Conservation (phyloP, 2,113 vertebrate genomes). For the Megatriorchis doriae region DNA sequence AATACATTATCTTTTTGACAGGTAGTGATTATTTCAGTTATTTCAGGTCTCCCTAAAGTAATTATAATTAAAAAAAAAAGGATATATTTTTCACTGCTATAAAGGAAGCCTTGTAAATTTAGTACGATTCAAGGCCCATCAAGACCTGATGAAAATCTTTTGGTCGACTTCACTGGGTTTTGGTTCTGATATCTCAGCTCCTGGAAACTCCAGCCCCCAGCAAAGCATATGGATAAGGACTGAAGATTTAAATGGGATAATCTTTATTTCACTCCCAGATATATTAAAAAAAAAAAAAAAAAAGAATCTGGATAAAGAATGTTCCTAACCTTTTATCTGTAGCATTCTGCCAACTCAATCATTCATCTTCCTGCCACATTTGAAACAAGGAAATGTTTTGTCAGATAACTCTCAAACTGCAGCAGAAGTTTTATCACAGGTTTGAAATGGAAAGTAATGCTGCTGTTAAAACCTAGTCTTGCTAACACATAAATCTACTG, state of each 20-base stretch:
- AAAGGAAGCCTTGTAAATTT: neutral
- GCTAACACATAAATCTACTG: slow-evolving; percentile 19
- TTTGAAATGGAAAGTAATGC: slow-evolving; percentile 8
- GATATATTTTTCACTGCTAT: neutral
- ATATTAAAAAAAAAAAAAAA: neutral
- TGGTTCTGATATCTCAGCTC: neutral
- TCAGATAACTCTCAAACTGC: neutral
- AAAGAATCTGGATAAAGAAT: neutral
- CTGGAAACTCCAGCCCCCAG: neutral
- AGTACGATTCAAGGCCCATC: neutral
- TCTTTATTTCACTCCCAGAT: neutral
- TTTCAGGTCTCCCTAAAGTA: neutral
- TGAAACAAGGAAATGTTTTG: slow-evolving; percentile 41
- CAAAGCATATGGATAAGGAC: neutral
- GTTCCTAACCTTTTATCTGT: neutral
- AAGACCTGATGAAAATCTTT: neutral
- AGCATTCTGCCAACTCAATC: neutral
- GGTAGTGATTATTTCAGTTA: neutral
- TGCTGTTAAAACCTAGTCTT: neutral
- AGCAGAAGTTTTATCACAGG: slow-evolving; percentile 31
- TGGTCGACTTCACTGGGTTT: neutral
- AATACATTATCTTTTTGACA: neutral
- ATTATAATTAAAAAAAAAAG: neutral
- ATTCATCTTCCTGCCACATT: neutral
- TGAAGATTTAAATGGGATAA: neutral